Conservation (phyloP, 2,888 invertebrate genomes). For the Idaea aversata region DNA sequence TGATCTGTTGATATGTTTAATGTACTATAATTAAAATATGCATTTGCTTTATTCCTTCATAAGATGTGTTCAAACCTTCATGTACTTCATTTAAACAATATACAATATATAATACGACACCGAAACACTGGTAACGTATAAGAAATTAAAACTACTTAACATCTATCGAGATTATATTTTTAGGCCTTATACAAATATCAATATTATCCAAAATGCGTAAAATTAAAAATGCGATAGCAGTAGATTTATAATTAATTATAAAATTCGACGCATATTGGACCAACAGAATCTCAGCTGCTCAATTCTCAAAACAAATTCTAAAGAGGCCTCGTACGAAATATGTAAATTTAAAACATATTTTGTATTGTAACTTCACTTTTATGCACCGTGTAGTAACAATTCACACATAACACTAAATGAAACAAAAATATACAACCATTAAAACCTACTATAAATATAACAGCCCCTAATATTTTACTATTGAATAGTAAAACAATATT, state of each 20-base stretch:
- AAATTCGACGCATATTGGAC: constrained; percentile 29
- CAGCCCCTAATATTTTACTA: constrained; percentile 76
- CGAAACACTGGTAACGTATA: constrained; percentile 64
- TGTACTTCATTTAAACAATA: constrained; percentile 48
- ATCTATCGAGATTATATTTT: constrained; percentile 57
- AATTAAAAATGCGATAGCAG: constrained; percentile 24
- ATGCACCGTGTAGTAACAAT: constrained; percentile 27
- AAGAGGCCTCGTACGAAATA: neutral
- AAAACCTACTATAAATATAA: constrained; percentile 71
- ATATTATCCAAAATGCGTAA: constrained; percentile 44
- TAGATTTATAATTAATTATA: constrained; percentile 2
- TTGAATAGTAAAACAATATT: constrained; percentile 72
- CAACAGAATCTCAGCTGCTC: constrained; percentile 23
- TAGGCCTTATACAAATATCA: constrained; percentile 60
- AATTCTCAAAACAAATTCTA: neutral
- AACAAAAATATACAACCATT: constrained; percentile 74
- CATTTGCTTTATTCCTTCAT: constrained; percentile 55
- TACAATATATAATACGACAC: constrained; percentile 62
- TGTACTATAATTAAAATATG: constrained; percentile 72
- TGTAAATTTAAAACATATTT: neutral
- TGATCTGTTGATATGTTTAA: constrained; percentile 68
- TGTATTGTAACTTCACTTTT: constrained; percentile 23
- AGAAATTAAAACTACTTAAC: constrained; percentile 21
- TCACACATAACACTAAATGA: constrained; percentile 43
- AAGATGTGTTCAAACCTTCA: constrained; percentile 59